Evolutionary conservation across 1,140 invertebrate genomes (phyloP).

Genomic region (Oedothorax gibbosus): DNA sequence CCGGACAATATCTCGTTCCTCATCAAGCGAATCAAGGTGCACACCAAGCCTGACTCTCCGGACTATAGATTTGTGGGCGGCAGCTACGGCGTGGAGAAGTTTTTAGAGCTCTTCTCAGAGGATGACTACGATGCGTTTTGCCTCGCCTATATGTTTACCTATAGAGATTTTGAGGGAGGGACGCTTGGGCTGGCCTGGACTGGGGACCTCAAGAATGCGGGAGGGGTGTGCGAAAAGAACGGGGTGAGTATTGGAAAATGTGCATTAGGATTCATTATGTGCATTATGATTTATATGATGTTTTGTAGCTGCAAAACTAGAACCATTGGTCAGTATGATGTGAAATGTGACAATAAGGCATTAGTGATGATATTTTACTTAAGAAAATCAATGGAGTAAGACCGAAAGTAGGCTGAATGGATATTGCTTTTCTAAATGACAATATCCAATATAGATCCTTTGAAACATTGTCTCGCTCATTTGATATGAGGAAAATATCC

Average conservation of each 20-base stretch:
- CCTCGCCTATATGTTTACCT: constrained; percentile 99
- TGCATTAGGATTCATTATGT: neutral
- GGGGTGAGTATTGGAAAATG: constrained; percentile 73
- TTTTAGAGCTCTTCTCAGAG: constrained; percentile 94
- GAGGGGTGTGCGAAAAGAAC: constrained; percentile 94
- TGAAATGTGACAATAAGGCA: too few relatives aligned
- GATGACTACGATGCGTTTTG: constrained; percentile 99
- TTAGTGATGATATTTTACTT: too few relatives aligned
- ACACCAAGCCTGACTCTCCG: constrained; percentile 84
- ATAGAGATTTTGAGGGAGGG: constrained; percentile 97
- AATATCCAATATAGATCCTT: too few relatives aligned
- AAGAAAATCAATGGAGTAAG: too few relatives aligned
- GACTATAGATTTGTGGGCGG: constrained; percentile 89
- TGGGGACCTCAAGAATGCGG: constrained; percentile 92
- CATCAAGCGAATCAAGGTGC: constrained; percentile 97
- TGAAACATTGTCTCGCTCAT: too few relatives aligned
- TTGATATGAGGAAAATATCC: too few relatives aligned
- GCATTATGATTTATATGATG: too few relatives aligned
- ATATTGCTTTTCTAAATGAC: too few relatives aligned
- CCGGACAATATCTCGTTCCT: constrained; percentile 95
- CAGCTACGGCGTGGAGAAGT: constrained; percentile 94
- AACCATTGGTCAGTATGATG: neutral
- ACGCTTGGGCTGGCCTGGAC: constrained; percentile 98
- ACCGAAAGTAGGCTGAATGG: too few relatives aligned
- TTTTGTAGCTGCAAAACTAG: neutral